Evolutionary conservation across 1,140 invertebrate species (phyloP).

Genomic region (Cyclargus thomasi): DNA sequence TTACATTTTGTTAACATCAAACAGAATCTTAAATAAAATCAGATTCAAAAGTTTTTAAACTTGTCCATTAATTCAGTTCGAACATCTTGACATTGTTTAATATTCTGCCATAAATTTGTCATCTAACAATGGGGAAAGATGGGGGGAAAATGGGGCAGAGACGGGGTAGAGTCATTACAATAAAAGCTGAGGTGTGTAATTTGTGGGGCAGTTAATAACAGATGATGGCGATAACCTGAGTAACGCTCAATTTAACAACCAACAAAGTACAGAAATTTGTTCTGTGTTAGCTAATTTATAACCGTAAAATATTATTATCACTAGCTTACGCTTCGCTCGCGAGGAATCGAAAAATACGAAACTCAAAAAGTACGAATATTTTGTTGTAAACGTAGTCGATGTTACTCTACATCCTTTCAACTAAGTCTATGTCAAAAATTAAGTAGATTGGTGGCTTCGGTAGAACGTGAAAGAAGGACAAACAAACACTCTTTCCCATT

Average conservation of each 20-base stretch:
- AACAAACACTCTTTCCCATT: too few relatives aligned
- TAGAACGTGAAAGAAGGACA: too few relatives aligned
- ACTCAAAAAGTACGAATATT: too few relatives aligned
- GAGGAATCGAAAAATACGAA: too few relatives aligned
- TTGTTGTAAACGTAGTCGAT: too few relatives aligned
- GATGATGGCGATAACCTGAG: slow-evolving; percentile 4
- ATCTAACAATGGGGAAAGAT: slow-evolving; percentile 2
- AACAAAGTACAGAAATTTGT: too few relatives aligned
- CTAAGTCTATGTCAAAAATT: too few relatives aligned
- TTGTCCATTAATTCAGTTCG: background rate
- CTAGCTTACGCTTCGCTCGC: too few relatives aligned
- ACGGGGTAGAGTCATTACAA: background rate
- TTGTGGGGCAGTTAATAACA: slow-evolving; percentile 7
- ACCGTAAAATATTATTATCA: too few relatives aligned
- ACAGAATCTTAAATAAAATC: background rate
- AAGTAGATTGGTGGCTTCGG: too few relatives aligned
- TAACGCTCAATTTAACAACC: background rate
- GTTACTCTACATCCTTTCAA: too few relatives aligned
- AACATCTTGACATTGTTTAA: background rate
- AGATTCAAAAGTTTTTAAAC: background rate
- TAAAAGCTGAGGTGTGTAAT: slow-evolving; percentile 9
- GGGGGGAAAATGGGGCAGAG: background rate
- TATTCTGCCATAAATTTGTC: slow-evolving; percentile 7
- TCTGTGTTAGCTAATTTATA: too few relatives aligned
- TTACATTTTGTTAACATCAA: background rate